phyloP scores from a whole-genome alignment of 2,888 invertebrate species.

The Napeogenes inachia region DNA sequence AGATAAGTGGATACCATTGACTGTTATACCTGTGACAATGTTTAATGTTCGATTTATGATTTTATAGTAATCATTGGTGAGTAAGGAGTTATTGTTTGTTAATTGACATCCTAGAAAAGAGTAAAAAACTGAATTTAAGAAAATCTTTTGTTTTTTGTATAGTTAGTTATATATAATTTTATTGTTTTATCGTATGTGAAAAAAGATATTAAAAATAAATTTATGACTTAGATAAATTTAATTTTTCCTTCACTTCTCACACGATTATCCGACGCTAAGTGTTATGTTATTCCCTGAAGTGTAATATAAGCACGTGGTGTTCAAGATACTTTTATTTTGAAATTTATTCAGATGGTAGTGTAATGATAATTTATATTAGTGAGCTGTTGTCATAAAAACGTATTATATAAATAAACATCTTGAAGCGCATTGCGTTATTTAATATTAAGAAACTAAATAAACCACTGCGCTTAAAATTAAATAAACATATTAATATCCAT shows the following conservation, averaged over 20 bases:
- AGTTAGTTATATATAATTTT: neutral
- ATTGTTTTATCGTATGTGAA: neutral
- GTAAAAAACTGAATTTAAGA: neutral
- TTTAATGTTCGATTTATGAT: constrained; percentile 63
- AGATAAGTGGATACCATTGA: constrained; percentile 42
- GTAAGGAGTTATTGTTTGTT: constrained; percentile 34
- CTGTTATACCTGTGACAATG: constrained; percentile 40
- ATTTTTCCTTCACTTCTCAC: neutral
- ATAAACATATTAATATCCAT: no score
- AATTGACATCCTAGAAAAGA: neutral
- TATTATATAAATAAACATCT: neutral
- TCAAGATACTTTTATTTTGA: neutral
- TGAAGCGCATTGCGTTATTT: no score
- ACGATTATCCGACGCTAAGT: neutral
- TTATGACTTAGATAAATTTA: neutral
- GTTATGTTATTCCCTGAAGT: neutral
- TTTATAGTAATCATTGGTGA: constrained; percentile 75
- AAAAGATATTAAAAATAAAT: neutral
- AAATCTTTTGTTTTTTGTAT: neutral
- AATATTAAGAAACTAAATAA: no score
- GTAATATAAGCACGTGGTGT: neutral
- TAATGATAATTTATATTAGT: neutral
- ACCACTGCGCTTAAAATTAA: no score
- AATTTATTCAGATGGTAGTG: neutral
- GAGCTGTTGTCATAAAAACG: neutral